These are phyloP conservation scores for Neodontobutis hainanensis DNA, from an alignment of 2,113 vertebrate species.

Conservation along the genomic window DNA sequence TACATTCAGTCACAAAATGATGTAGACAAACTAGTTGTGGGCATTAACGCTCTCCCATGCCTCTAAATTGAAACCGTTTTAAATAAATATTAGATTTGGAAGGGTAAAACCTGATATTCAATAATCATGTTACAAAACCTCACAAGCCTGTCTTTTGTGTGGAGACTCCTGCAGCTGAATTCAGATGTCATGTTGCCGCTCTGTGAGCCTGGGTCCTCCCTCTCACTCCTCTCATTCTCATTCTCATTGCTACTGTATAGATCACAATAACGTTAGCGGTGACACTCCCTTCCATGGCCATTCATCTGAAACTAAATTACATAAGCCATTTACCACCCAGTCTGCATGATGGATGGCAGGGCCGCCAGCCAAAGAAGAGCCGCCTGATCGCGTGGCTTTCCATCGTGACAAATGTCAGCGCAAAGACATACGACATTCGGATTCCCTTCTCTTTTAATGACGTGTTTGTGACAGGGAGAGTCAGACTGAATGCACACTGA, in stretches of 20 bases:
- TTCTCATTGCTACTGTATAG: slow-evolving; percentile 62
- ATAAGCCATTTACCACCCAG: slow-evolving; percentile 79
- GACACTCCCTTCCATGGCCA: slow-evolving; percentile 73
- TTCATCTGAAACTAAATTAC: slow-evolving; percentile 78
- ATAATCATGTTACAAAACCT: not conserved
- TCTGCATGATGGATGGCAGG: slow-evolving; percentile 73
- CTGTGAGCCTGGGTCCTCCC: not conserved
- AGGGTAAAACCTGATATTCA: too few species aligned
- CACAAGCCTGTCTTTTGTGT: not conserved
- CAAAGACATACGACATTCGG: slow-evolving; percentile 55
- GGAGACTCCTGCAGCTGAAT: not conserved
- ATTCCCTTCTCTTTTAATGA: slow-evolving; percentile 66
- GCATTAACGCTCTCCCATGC: too few species aligned
- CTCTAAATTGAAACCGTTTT: too few species aligned
- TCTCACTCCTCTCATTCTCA: slow-evolving; percentile 27
- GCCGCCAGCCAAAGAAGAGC: slow-evolving; percentile 64
- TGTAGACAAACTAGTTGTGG: too few species aligned
- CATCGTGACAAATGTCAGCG: slow-evolving; percentile 70
- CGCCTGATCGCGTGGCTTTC: slow-evolving; percentile 61
- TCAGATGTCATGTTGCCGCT: slow-evolving; percentile 10
- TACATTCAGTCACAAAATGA: too few species aligned
- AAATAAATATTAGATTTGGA: too few species aligned
- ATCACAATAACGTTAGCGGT: slow-evolving; percentile 75
- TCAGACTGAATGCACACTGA: not conserved
- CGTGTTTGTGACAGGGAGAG: slow-evolving; percentile 52